Evolutionary conservation across 1,140 invertebrate genomes (phyloP).

Genomic region (Lerema accius): DNA sequence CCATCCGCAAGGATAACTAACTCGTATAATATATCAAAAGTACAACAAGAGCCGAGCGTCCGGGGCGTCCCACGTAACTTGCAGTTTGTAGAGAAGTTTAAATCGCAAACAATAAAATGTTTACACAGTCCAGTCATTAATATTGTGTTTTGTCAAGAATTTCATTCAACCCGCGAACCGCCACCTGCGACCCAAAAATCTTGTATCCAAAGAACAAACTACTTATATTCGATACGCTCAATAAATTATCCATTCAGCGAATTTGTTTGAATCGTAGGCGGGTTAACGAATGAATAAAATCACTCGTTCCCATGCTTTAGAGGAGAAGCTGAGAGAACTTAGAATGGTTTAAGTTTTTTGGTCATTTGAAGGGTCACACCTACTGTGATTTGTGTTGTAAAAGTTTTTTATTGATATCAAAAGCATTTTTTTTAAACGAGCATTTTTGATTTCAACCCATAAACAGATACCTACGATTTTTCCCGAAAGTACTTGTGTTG

Average conservation of each 20-base stretch:
- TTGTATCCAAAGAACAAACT: constrained; percentile 38
- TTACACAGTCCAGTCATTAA: constrained; percentile 65
- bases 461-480: too few relatives aligned
- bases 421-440: not conserved
- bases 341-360: constrained; percentile 35
- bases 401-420: constrained; percentile 4
- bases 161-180: constrained; percentile 43
- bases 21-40: not conserved
- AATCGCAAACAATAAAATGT: constrained; percentile 61
- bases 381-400: constrained; percentile 22
- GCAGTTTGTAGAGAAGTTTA: not conserved
- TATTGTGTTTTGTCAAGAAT: constrained; percentile 41
- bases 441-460: too few relatives aligned
- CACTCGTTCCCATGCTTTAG: constrained; percentile 41
- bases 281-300: constrained; percentile 53
- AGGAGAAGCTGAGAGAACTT: constrained; percentile 19
- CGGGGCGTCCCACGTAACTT: too few relatives aligned
- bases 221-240: constrained; percentile 51
- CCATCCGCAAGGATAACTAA: too few relatives aligned
- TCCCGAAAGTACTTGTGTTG: too few relatives aligned
- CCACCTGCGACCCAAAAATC: constrained; percentile 45
- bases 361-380: constrained; percentile 40
- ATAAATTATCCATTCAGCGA: constrained; percentile 74
- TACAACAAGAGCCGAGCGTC: not conserved
- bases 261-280: constrained; percentile 71